A percentile compares a stretch with the other conserved stretches of the same genome.
These are phyloP conservation scores for Sinocyclocheilus rhinocerous DNA, from an alignment of 2,113 vertebrate species.

Conservation along the genomic window DNA sequence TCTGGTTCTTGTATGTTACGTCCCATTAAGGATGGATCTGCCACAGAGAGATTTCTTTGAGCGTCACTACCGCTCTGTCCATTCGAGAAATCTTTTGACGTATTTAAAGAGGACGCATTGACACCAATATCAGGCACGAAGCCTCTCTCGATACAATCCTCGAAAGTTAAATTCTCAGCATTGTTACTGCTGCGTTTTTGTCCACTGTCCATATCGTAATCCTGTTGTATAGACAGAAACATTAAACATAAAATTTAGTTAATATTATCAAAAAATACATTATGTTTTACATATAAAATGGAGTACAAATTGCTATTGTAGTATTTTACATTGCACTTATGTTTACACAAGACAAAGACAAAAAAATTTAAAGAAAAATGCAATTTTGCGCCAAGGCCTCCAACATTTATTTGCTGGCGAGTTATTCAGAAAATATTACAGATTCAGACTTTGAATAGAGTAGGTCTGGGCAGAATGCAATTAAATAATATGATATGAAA, in stretches of 20 bases:
- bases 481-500: neutral
- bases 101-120: constrained; percentile 73
- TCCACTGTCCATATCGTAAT: constrained; percentile 75
- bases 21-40: constrained; percentile 73
- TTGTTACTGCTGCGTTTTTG: constrained; percentile 70
- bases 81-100: constrained; percentile 78
- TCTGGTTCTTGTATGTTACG: constrained; percentile 76
- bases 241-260: neutral
- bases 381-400: neutral
- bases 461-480: neutral
- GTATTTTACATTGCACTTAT: neutral
- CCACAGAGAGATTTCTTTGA: constrained; percentile 79
- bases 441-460: neutral
- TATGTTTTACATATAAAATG: neutral
- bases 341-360: neutral
- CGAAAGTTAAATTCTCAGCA: constrained; percentile 69
- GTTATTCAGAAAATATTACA: neutral
- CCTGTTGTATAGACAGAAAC: constrained; percentile 48
- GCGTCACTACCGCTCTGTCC: constrained; percentile 77
- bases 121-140: constrained; percentile 78
- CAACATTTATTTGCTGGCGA: too few species aligned
- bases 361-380: neutral
- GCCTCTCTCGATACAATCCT: constrained; percentile 67
- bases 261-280: too few species aligned
- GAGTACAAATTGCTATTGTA: neutral